Base-by-base conservation (phyloP, 2,797 vertebrate genomes). In the Neopelma chrysocephalum region DNA sequence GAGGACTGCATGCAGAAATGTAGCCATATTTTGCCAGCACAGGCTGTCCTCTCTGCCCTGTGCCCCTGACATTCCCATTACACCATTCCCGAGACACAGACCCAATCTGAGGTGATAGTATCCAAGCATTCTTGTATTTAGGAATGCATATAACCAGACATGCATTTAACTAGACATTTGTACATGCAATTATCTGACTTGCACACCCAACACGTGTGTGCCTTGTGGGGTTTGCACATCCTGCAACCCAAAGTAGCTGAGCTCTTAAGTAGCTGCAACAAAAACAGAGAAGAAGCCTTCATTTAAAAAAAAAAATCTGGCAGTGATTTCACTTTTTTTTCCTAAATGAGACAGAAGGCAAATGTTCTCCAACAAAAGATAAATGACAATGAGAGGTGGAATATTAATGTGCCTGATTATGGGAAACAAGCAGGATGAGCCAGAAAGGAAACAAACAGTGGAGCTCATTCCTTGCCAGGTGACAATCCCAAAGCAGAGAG, bases 311-410 rank as follows among this genome's bases (percentile, higher is more conserved):
- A 53, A 18, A 16, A 81, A 69, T 25, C 23, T 94, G 87, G 62
- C 89, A 60, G 6, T 0, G 0, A 15, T 73, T 87, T 84, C 1
- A 18, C 9, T 53, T 64, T 60, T 64, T 64, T 87, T 78, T 45
- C 75, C 81, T 89, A 84, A 70, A 79, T 34, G 56, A 88, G 70
- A 79, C 58, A 76, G 65, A 83, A 93, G 51, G 58, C 13, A 76
- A 95, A 94, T 86, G 32, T 82, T 94, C 79, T 90, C 31, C 77
- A 88, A 22, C 12, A 53, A 87, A 89, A 93, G 78, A 93, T 36
- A 82, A 95, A 87, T 1, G 19, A 53, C 68, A 89, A 65, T 66
- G 81, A 80, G 57, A 90, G 51, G 32, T 68, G 60, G 78, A 90
- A 72, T 85, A 87, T 85, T 80, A 87, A 78, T 82, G 65, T 0